Base-by-base conservation (phyloP, 1,140 invertebrate genomes). In the Scaptomyza pallida region DNA sequence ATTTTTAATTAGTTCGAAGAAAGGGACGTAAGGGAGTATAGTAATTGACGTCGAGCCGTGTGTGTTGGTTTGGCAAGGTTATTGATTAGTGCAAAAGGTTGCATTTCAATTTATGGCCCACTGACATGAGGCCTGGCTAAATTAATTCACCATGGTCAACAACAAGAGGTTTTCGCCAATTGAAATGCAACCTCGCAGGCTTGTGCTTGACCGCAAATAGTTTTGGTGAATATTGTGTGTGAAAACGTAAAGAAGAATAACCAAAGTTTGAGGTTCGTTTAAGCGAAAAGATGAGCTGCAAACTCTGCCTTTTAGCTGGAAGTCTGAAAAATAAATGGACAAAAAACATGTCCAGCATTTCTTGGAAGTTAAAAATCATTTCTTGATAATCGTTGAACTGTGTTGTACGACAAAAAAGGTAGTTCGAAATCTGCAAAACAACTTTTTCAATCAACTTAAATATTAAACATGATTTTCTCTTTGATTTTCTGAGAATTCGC, bases 31-130 rank as follows among this genome's bases (percentile, higher is more conserved):
- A 26, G 15, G 17, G 26, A 17, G 51, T 30, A 48, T 37, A 15
- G 61, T 65, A 76, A 76, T 75, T 75, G 72, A 65, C 60, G 55
- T 17, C 52, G 54, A 13, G 54, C 15, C 19, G 19, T 37, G 26
- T 1, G n/a, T n/a, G n/a, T n/a, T n/a, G n/a, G n/a, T n/a, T n/a
- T 30, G 8, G 26, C 67, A 77, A 75, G 81, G 77, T 63, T 70
- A 70, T 61, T 59, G 65, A 80, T 77, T 80, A 59, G 73, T 54
- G 44, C 59, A 75, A 77, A n/a, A 78, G 81, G 81, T 85, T 85
- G 73, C 70, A 86, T 79, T 86, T 86, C 60, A 86, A 81, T 75
- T 85, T 80, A 85, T 81, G 65, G 74, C 69, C 40, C 16, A 21
- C 3, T 16, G 45, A n/a, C 61, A 60, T 59, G 55, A 51, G 61